Base-by-base conservation (phyloP, 2,113 vertebrate species). In the Sprattus sprattus region DNA sequence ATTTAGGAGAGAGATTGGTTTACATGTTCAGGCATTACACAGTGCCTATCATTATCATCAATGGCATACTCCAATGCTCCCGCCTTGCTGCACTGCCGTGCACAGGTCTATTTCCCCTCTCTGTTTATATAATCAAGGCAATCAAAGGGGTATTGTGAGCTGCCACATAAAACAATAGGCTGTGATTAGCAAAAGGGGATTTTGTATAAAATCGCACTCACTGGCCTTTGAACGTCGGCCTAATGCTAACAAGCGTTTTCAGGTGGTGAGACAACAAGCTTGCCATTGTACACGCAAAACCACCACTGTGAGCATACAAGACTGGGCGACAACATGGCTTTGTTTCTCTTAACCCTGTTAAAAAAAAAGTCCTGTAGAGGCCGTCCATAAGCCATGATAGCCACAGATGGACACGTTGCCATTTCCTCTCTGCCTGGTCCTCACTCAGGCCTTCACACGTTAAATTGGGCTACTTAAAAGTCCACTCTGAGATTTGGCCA, bases 141-240 rank as follows among this genome's bases (percentile, higher is more conserved):
- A 93, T 92, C 89, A 93, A 85, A 83, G 82, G 32, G 81, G 82
- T 86, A 90, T 91, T 92, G 90, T 91, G 86, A 75, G 83, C 39
- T 67, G 75, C 88, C 80, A 85, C 87, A 86, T 90, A 89, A 93
- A 90, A 92, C 92, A 93, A 93, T 91, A 89, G 88, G 85, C 85
- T 81, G 83, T 93, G 92, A 94, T 93, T 93, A 90, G 88, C 84
- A 84, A 15, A 44, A 85, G 87, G 78, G 81, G 86, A 82, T 45
- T 81, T 4, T 71, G 84, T 81, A 81, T 71, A 18, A 84, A 11
- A 80, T 78, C 85, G 47, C 80, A 75, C 71, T 78, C 71, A 16
- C 28, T 45, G 18, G 49, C 85, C 71, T 75, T 85, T 82, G 46
- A 84, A 87, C 47, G 50, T 15, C 44, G 64, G 83, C 82, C 54